Evolutionary conservation across 2,888 invertebrate species (phyloP), one percentile per base, ranked within the genome.

Genomic region (Andrena haemorrhoa): DNA sequence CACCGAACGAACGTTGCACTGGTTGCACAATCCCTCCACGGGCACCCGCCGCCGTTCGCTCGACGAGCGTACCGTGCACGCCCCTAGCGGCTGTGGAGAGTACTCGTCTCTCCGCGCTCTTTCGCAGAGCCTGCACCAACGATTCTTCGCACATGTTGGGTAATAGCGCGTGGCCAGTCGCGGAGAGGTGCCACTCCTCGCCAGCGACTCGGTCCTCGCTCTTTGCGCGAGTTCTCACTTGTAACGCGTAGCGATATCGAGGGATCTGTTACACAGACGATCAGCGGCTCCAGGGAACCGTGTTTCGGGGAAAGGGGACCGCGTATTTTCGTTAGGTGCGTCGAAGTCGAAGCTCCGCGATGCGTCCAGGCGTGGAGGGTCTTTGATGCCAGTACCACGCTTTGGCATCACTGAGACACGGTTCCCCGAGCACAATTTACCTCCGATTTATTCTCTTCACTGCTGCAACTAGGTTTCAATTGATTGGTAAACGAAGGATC

Each of bases 11-110:
- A 61, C 56, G 51, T 75, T 79, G 83, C 83, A 83, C 83, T 83
- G 79, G 51, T 75, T 79, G 83, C 83, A 83, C 83, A 83, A 83
- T 83, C 64, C 51, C 66, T 29, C 8, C 12, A 35, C 60, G 12
- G 65, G 16, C 51, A 49, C 64, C 53, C 70, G 31, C 26, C 53
- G 33, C 10, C 58, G 61, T n/a, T 53, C 33, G 63, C 65, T 58
- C 51, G 6, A 41, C 35, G 53, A 51, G 61, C 33, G 26, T 23
- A 51, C 49, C 29, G 10, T 41, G 8, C n/a, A 33, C 29, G 47
- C 20, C 20, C 20, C 16, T 33, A 41, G 33, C 29, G 65, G 10
- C 64, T 41, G 26, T 29, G 16, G 20, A 61, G 33, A 68, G 23
- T 16, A 49, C 26, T 20, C 51, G 33, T n/a, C 26, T 58, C 26